These are phyloP conservation scores for Teleogryllus oceanicus DNA, from an alignment of 2,888 invertebrate species.

Conservation along the genomic window DNA sequence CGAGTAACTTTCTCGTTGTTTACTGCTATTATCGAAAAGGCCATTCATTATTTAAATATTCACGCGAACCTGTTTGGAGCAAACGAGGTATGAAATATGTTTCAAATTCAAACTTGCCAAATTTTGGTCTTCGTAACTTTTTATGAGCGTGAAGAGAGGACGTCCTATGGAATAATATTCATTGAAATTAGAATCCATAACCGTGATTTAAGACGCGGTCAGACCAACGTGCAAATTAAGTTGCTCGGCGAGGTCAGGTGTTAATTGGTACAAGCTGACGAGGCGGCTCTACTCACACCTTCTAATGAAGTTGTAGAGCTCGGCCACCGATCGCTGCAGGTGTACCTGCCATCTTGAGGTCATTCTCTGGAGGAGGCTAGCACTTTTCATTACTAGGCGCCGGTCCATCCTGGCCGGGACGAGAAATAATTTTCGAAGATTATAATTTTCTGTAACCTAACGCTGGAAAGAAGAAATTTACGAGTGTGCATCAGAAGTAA, in stretches of 20 bases:
- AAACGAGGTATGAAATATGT: constrained; percentile 18
- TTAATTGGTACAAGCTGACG: neutral
- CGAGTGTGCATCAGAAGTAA: too few species aligned
- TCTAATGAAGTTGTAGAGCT: neutral
- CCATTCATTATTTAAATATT: constrained; percentile 1
- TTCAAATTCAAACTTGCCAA: neutral
- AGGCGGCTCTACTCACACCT: neutral
- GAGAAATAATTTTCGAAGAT: too few species aligned
- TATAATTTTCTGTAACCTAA: too few species aligned
- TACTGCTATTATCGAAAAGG: constrained; percentile 3
- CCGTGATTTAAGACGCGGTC: neutral
- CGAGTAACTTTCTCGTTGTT: neutral
- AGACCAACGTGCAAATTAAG: constrained; percentile 3
- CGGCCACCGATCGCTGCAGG: too few species aligned
- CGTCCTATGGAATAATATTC: neutral
- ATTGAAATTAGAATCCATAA: neutral
- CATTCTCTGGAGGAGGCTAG: too few species aligned
- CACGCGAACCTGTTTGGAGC: neutral
- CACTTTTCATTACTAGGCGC: too few species aligned
- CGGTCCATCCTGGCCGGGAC: too few species aligned
- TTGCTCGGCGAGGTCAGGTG: constrained; percentile 7
- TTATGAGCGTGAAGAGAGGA: neutral
- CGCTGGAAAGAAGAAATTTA: too few species aligned
- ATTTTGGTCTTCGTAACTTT: neutral
- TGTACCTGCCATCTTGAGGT: too few species aligned